Percentiles rank a stretch among this genome's conserved stretches.
Evolutionary conservation across 2,888 invertebrate species (phyloP).

Genomic region (Apodemia zela): DNA sequence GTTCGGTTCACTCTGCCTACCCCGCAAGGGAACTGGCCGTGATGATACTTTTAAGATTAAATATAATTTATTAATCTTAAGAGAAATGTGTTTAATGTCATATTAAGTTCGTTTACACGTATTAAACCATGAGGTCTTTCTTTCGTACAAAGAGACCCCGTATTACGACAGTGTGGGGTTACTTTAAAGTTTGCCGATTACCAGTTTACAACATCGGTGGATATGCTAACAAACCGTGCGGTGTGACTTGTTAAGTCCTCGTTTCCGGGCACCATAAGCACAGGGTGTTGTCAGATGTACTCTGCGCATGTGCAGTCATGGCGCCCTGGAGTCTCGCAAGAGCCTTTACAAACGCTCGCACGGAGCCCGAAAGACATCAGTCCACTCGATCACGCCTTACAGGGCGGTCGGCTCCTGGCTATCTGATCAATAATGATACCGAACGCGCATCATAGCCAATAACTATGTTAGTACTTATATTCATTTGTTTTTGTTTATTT

Average conservation of each 20-base stretch:
- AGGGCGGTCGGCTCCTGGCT: slow-evolving; percentile 44
- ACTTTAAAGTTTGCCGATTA: slow-evolving; percentile 4
- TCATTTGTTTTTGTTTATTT: slow-evolving; percentile 16
- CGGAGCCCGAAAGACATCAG: slow-evolving; percentile 58
- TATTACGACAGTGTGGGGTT: neutral
- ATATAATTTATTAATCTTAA: too few species aligned
- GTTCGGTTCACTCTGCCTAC: too few species aligned
- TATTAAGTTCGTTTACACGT: too few species aligned
- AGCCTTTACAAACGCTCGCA: slow-evolving; percentile 63
- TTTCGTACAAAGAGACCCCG: neutral
- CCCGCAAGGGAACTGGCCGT: too few species aligned
- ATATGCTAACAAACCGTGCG: slow-evolving; percentile 50
- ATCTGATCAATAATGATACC: slow-evolving; percentile 32
- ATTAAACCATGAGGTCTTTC: neutral
- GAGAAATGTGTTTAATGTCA: too few species aligned
- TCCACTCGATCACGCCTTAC: slow-evolving; percentile 53
- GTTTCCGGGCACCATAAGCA: slow-evolving; percentile 71
- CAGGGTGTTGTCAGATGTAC: slow-evolving; percentile 69
- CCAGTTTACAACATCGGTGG: slow-evolving; percentile 14
- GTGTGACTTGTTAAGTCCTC: slow-evolving; percentile 68
- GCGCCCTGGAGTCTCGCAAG: slow-evolving; percentile 73
- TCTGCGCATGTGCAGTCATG: slow-evolving; percentile 69
- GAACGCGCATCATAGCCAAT: slow-evolving; percentile 42
- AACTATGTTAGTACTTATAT: slow-evolving; percentile 45
- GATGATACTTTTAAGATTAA: too few species aligned